phyloP scores from a whole-genome alignment of 1,140 invertebrate species.

The Conus ventricosus region DNA sequence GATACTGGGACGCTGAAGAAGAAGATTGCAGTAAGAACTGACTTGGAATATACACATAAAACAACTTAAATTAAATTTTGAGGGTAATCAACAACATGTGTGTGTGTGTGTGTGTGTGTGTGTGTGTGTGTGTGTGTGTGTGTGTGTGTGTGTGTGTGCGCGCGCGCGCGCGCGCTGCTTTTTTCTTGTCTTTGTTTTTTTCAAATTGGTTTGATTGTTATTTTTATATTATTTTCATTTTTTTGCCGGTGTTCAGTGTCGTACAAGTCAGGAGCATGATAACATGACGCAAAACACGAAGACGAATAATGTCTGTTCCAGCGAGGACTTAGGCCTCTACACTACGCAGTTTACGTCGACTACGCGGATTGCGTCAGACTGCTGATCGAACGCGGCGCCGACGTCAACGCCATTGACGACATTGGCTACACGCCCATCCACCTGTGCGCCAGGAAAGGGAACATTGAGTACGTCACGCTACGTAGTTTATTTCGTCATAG shows the following conservation, averaged over 20 bases:
- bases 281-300: too few relatives aligned
- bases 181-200: too few relatives aligned
- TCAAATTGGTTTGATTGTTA: too few relatives aligned
- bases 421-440: constrained; percentile 93
- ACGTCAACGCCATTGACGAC: constrained; percentile 91
- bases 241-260: too few relatives aligned
- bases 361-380: constrained; percentile 84
- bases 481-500: not conserved
- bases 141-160: not conserved
- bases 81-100: too few relatives aligned
- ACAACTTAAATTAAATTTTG: too few relatives aligned
- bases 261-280: too few relatives aligned
- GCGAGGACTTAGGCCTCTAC: constrained; percentile 87
- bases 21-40: too few relatives aligned
- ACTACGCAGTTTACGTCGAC: constrained; percentile 92
- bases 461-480: constrained; percentile 43
- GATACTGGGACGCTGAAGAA: too few relatives aligned
- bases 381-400: constrained; percentile 79
- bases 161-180: not conserved
- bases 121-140: not conserved
- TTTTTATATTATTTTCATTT: too few relatives aligned
- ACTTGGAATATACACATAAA: too few relatives aligned
- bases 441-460: constrained; percentile 89
- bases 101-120: not conserved
- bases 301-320: not conserved